Evolutionary conservation across 2,888 invertebrate species (phyloP), one percentile per base, ranked within the genome.

Genomic region (Listrodromus nycthemerus): DNA sequence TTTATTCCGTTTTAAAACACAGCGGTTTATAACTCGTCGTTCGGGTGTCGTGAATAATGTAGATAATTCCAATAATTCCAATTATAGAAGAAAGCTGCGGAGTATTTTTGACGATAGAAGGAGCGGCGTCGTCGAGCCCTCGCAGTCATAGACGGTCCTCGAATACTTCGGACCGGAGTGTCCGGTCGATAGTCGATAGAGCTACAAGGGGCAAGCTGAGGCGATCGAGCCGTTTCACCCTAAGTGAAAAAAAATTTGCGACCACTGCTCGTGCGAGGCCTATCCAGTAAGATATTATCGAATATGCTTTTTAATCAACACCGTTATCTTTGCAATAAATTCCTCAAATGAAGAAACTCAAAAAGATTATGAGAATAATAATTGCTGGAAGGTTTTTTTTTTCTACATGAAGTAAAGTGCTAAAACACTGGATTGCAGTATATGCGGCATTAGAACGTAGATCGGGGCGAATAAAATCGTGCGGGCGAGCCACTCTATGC

Each of bases 51-150:
- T 79, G 52, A 65, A 79, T 65, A 79, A 65, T 79, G 65, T 33
- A 73, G 77, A 45, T 63, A 66, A 79, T 82, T 81, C 78, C 70
- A 55, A 85, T 80, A 70, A 73, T 50, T 73, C 80, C 70, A 84
- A 74, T 61, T 80, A 84, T 80, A 80, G 69, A 58, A 10, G 19
- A 30, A 21, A 10, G 61, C 58, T 58, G 65, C 45, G 66, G 8
- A 37, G 27, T 61, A 16, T 61, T 13, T 61, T 41, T 45, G 41
- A 55, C 61, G 24, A 33, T 58, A 10, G 24, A 13, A 58, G 41
- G 41, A 58, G n/a, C 1, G 41, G 16, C 58, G 24, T 41, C 19
- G 55, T 71, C 19, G n/a, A 21, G 24, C 4, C 3, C 19, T 7
- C 2, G 10, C 8, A 27, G 21, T 16, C 41, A 16, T 16, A 41